Evolutionary conservation across 1,140 invertebrate genomes (phyloP).

Genomic region (Polyergus mexicanus): DNA sequence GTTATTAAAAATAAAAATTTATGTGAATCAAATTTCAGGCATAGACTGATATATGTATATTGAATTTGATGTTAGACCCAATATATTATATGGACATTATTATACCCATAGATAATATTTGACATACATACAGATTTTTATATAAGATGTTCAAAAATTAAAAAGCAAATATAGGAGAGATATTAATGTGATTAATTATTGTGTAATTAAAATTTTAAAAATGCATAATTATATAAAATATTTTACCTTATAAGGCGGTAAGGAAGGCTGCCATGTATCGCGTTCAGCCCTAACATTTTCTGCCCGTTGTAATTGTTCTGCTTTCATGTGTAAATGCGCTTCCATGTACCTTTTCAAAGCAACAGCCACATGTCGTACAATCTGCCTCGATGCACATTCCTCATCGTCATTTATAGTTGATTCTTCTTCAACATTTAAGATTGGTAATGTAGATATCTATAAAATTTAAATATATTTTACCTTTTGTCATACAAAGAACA

Average conservation of each 20-base stretch:
- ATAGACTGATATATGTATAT: too few relatives aligned
- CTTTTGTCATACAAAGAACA: constrained; percentile 29
- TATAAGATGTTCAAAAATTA: too few relatives aligned
- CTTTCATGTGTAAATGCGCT: constrained; percentile 94
- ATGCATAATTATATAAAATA: constrained; percentile 18
- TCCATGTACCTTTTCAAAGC: constrained; percentile 97
- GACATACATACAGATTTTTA: too few relatives aligned
- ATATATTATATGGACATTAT: too few relatives aligned
- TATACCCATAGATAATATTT: too few relatives aligned
- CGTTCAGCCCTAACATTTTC: constrained; percentile 85
- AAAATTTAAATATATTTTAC: constrained; percentile 27
- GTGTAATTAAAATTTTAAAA: not conserved
- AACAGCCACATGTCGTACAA: constrained; percentile 96
- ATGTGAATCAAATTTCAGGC: too few relatives aligned
- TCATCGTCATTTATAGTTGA: constrained; percentile 94
- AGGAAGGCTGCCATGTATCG: constrained; percentile 83
- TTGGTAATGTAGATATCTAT: constrained; percentile 94
- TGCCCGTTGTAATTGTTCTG: constrained; percentile 92
- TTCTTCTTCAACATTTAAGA: constrained; percentile 91
- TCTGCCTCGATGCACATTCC: constrained; percentile 96
- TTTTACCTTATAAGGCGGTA: constrained; percentile 89
- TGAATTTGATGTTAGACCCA: too few relatives aligned
- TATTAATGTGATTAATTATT: not conserved
- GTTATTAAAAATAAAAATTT: too few relatives aligned
- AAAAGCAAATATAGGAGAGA: too few relatives aligned